Evolutionary conservation across 2,797 vertebrate genomes (phyloP).

Genomic region (Anabacerthia variegaticeps): DNA sequence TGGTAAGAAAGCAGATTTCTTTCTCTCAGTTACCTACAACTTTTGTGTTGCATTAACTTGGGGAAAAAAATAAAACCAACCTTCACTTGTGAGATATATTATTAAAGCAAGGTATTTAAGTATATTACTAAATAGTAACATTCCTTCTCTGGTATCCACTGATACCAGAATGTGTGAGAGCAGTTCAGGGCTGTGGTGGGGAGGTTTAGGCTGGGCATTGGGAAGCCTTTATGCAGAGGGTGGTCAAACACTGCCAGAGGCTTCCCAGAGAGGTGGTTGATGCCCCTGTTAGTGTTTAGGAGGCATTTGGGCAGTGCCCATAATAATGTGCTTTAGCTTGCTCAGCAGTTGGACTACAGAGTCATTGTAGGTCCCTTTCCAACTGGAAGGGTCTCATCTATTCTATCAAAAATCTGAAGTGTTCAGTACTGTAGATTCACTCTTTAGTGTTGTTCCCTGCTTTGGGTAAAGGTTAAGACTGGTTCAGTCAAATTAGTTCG

Average conservation of each 20-base stretch:
- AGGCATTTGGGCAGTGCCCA: neutral
- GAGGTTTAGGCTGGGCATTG: neutral
- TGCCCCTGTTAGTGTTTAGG: neutral
- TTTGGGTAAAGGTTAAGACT: neutral
- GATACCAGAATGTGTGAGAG: accelerated
- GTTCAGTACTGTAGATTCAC: neutral
- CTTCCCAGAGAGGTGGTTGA: neutral
- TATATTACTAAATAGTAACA: neutral
- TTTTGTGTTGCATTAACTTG: neutral
- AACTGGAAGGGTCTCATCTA: neutral
- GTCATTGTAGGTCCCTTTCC: neutral
- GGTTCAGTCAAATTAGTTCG: neutral
- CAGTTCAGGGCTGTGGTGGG: neutral
- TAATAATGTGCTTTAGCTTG: neutral
- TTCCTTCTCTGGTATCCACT: neutral
- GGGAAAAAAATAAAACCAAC: neutral
- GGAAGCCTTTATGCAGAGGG: neutral
- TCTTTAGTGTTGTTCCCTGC: neutral
- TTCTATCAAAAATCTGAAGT: neutral
- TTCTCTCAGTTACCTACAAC: neutral
- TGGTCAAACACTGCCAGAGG: neutral
- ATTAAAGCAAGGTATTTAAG: no score
- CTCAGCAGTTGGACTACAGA: neutral
- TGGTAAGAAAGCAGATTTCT: slow-evolving; percentile 77
- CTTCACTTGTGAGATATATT: neutral